Conservation (phyloP, 2,797 vertebrate genomes). For the Helicolenus hilgendorfi region DNA sequence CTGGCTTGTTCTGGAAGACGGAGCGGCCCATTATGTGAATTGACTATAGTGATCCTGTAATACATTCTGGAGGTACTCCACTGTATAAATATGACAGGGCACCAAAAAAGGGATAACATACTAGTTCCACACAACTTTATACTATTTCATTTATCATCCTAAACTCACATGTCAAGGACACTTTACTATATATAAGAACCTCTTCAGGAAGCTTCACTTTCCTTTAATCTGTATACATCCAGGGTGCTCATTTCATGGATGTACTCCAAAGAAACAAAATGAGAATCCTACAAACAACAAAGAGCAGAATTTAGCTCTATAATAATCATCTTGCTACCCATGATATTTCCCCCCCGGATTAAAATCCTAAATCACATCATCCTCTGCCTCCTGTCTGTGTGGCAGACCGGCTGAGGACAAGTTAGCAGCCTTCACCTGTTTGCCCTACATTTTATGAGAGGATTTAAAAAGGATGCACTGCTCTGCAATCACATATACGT, state of each 20-base stretch:
- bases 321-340: constrained; percentile 36
- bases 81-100: constrained; percentile 15
- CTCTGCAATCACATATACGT: constrained; percentile 20
- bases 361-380: constrained; percentile 69
- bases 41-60: constrained; percentile 43
- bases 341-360: constrained; percentile 32
- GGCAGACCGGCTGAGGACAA: constrained; percentile 33
- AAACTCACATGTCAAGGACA: neutral
- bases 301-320: constrained; percentile 10
- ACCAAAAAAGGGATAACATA: neutral
- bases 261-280: neutral
- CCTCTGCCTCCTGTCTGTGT: constrained; percentile 24
- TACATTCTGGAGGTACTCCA: constrained; percentile 29
- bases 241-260: neutral
- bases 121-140: neutral
- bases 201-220: neutral
- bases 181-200: neutral
- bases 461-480: constrained; percentile 54
- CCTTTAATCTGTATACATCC: neutral
- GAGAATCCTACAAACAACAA: constrained; percentile 17
- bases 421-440: constrained; percentile 61
- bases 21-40: constrained; percentile 52
- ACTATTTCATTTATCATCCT: neutral
- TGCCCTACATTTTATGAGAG: constrained; percentile 65
- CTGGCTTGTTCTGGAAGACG: constrained; percentile 64